These are phyloP conservation scores for Epinotia demarniana DNA, from an alignment of 2,888 invertebrate species.

Conservation along the genomic window DNA sequence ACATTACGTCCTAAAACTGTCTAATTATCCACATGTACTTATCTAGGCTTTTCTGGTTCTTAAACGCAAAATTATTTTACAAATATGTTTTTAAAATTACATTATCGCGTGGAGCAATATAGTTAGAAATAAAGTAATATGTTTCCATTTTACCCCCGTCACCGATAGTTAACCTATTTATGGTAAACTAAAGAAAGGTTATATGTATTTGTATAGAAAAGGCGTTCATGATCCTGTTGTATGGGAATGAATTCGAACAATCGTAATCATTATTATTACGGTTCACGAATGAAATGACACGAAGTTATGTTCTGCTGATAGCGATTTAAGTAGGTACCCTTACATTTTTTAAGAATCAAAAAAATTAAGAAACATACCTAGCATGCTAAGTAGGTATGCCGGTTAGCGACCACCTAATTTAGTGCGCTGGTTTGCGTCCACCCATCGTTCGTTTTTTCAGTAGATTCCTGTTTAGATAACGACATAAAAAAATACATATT, in stretches of 20 bases:
- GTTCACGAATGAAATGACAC: background rate
- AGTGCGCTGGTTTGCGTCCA: too few species aligned
- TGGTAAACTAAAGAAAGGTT: background rate
- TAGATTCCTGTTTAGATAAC: too few species aligned
- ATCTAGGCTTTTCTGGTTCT: background rate
- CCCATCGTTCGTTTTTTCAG: too few species aligned
- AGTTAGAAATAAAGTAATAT: constrained; percentile 2
- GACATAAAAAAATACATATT: too few species aligned
- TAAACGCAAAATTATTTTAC: background rate
- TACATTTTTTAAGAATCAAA: too few species aligned
- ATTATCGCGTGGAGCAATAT: background rate
- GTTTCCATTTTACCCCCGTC: background rate
- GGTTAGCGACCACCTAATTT: too few species aligned
- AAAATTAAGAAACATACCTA: too few species aligned
- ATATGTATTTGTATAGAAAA: background rate
- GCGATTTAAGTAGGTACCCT: too few species aligned
- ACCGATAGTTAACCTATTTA: constrained; percentile 1
- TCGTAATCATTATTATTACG: background rate
- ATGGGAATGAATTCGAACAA: background rate
- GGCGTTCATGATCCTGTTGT: background rate
- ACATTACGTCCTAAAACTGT: background rate
- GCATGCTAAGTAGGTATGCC: too few species aligned
- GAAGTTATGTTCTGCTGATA: too few species aligned
- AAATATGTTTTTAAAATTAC: constrained; percentile 10
- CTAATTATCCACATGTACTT: background rate